These are phyloP conservation scores for Congeria kusceri DNA, from an alignment of 2,888 invertebrate genomes.

Conservation along the genomic window DNA sequence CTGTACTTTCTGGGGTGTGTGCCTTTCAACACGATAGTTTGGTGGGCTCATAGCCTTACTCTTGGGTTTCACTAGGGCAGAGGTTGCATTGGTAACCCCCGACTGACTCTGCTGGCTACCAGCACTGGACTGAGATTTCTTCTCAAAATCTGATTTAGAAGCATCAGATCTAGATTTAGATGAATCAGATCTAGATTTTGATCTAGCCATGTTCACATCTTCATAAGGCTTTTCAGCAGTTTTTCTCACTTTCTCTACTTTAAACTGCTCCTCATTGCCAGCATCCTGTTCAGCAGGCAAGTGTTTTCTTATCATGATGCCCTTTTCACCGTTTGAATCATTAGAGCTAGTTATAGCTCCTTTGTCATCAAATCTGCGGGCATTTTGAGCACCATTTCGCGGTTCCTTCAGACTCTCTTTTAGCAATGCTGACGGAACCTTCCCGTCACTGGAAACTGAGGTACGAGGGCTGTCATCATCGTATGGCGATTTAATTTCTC, in stretches of 20 bases:
- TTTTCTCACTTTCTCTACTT: constrained; percentile 57
- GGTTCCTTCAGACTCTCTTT: not conserved
- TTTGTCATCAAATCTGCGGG: constrained; percentile 2
- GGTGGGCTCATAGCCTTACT: constrained; percentile 48
- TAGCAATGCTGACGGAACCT: constrained; percentile 48
- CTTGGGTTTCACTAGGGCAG: constrained; percentile 4
- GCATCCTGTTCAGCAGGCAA: constrained; percentile 39
- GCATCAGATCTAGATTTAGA: constrained; percentile 2
- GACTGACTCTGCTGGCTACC: not conserved
- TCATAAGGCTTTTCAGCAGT: constrained; percentile 50
- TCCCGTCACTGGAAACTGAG: constrained; percentile 60
- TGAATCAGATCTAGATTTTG: constrained; percentile 29
- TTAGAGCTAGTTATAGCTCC: constrained; percentile 32
- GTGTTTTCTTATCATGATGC: constrained; percentile 12
- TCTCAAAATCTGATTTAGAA: constrained; percentile 20
- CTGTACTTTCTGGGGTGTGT: constrained; percentile 64
- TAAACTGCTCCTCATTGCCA: constrained; percentile 33
- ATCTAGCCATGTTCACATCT: constrained; percentile 53
- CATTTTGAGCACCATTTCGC: not conserved
- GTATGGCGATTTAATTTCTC: constrained; percentile 76
- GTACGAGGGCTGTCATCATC: constrained; percentile 62
- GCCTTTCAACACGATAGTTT: constrained; percentile 65
- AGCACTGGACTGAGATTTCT: constrained; percentile 26
- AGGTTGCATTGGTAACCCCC: not conserved
- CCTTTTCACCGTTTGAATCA: constrained; percentile 28